Conservation (phyloP, 1,140 invertebrate genomes). For the Drosophila simulans region DNA sequence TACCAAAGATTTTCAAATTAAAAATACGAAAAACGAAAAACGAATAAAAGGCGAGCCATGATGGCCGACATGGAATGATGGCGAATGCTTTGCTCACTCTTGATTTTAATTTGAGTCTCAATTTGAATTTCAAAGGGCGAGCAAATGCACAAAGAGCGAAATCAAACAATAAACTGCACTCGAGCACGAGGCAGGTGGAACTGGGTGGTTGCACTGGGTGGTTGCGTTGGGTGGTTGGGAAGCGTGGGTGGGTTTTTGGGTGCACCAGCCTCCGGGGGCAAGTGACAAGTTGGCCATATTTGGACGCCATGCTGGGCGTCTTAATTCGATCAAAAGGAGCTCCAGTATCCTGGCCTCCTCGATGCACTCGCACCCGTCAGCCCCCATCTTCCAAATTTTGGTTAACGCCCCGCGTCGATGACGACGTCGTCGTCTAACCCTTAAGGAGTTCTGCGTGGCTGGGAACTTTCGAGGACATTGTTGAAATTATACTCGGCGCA, state of each 20-base stretch:
- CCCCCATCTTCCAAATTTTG: background rate
- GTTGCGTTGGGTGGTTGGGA: background rate
- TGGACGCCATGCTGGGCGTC: constrained; percentile 74
- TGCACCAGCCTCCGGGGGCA: constrained; percentile 1
- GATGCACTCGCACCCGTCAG: constrained; percentile 17
- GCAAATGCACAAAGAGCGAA: constrained; percentile 71
- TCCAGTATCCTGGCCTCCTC: constrained; percentile 1
- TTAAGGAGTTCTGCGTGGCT: constrained; percentile 26
- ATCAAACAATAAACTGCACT: constrained; percentile 83
- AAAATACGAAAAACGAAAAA: constrained; percentile 6
- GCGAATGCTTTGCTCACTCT: constrained; percentile 52
- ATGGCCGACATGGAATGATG: constrained; percentile 53
- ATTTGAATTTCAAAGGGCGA: constrained; percentile 74
- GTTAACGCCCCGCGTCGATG: constrained; percentile 54
- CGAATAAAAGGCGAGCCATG: constrained; percentile 11
- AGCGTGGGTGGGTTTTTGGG: background rate
- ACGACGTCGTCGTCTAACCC: constrained; percentile 44
- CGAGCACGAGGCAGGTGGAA: constrained; percentile 56
- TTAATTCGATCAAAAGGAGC: constrained; percentile 76
- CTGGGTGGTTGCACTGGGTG: background rate
- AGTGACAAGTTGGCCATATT: constrained; percentile 78
- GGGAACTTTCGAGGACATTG: constrained; percentile 38
- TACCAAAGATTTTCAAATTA: constrained; percentile 25
- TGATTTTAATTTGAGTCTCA: constrained; percentile 72
- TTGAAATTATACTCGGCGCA: constrained; percentile 43